These are phyloP conservation scores for Aspidapion aeneum DNA, from an alignment of 2,888 invertebrate genomes.

Conservation along the genomic window DNA sequence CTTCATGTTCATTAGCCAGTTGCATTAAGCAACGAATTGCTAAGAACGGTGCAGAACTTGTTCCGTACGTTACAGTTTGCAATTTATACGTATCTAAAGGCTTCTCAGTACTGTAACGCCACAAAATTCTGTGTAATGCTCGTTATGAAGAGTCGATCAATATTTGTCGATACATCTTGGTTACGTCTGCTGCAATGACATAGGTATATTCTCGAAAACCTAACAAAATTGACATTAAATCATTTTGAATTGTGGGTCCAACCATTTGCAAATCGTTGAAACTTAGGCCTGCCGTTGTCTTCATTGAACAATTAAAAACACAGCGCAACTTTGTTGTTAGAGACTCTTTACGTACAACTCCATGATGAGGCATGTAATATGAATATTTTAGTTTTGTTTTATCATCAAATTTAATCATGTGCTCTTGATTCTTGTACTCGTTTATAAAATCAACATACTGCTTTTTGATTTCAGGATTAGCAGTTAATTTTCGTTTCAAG, in stretches of 20 bases:
- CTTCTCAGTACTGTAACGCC: slow-evolving; percentile 8
- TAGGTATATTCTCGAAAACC: not conserved
- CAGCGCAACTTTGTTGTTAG: slow-evolving; percentile 8
- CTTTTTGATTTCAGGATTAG: slow-evolving; percentile 6
- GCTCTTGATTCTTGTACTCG: slow-evolving; percentile 9
- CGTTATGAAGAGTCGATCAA: slow-evolving; percentile 1
- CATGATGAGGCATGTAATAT: slow-evolving; percentile 9
- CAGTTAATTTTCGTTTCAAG: slow-evolving; percentile 14
- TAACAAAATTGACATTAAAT: not conserved
- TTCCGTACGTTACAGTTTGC: slow-evolving; percentile 18
- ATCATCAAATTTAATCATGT: slow-evolving; percentile 14
- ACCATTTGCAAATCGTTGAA: slow-evolving; percentile 14
- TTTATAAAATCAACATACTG: slow-evolving; percentile 11
- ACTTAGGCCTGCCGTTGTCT: not conserved
- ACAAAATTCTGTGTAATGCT: slow-evolving; percentile 13
- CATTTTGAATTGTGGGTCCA: not conserved
- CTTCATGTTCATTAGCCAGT: slow-evolving; percentile 10
- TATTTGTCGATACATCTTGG: not conserved
- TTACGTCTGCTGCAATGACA: not conserved
- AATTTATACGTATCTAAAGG: slow-evolving; percentile 7
- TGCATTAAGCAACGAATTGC: slow-evolving; percentile 13
- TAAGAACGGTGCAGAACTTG: slow-evolving; percentile 8
- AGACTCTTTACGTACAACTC: not conserved
- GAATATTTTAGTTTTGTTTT: not conserved
- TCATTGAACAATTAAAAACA: slow-evolving; percentile 12